Base-by-base conservation (phyloP, 1,140 invertebrate genomes). In the Drosophila busckii region DNA sequence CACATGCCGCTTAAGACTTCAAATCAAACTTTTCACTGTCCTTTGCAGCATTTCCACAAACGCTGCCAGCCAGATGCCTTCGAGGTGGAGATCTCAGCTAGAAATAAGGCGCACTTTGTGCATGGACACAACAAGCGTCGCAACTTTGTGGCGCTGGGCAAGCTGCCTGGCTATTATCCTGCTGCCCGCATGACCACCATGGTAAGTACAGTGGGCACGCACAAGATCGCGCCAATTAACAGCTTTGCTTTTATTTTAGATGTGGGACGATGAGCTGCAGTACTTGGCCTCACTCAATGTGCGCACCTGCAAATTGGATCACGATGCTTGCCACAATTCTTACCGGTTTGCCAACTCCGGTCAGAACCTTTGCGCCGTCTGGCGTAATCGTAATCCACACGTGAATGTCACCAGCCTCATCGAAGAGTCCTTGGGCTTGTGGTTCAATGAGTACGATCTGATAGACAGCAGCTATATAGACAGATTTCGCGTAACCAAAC, bases 251-350 rank as follows among this genome's bases (percentile, higher is more conserved):
- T 20, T 7, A 3, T 17, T 2, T 25, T 3, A 87, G 86, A 59
- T 84, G 2, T 87, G 86, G 86, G 78, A 87, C 26, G 82, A 87
- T 66, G 85, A 87, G 49, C 61, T 87, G 10, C 76, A 87, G 25
- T 85, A 85, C 41, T 55, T 87, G 23, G 82, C 86, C 0, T 70
- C 63, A 13, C 17, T 86, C 12, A 87, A 87, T 48, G 42, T 78
- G n/a, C 73, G 73, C 8, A 85, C 84, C 4, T 87, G 86, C 12
- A 63, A 63, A 3, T 50, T 86, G 52, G 85, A 86, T 38, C 86
- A 87, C 40, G 86, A 87, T 46, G 67, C 84, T 29, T 87, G 86
- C 23, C 67, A 83, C 41, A 85, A 80, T 35, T 87, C 86, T 1
- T 87, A 70, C 4, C 54, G 67, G n/a, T 87, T 83, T 45, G 59